Percentiles rank a stretch among this genome's conserved stretches.
Evolutionary conservation across 2,888 invertebrate genomes (phyloP).

Genomic region (Bhutanitis thaidina): DNA sequence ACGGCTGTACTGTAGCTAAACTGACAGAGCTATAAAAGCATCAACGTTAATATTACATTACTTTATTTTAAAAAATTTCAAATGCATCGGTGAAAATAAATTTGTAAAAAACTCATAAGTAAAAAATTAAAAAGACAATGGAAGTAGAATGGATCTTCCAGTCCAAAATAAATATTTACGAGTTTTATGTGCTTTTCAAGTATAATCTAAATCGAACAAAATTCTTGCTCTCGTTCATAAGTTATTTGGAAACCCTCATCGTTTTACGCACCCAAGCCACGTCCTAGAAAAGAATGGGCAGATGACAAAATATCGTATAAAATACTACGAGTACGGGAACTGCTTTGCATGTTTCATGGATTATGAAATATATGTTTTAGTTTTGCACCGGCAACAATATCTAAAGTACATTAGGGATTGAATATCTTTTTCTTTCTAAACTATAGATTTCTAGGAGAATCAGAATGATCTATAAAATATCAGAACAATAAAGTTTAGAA

Average conservation of each 20-base stretch:
- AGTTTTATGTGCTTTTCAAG: conserved; percentile 5
- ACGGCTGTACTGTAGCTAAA: too few relatives aligned
- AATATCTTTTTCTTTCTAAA: conserved; percentile 6
- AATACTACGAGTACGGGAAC: conserved; percentile 49
- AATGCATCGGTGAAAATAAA: too few relatives aligned
- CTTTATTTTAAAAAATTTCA: too few relatives aligned
- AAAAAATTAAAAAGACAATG: too few relatives aligned
- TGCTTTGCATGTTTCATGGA: conserved; percentile 58
- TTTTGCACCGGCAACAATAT: conserved; percentile 20
- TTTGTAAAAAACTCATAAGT: too few relatives aligned
- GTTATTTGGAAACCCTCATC: conserved; percentile 29
- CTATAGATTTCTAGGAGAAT: neutral
- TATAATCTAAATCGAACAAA: conserved; percentile 21
- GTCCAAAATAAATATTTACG: neutral
- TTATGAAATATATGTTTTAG: conserved; percentile 55
- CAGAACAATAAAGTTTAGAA: too few relatives aligned
- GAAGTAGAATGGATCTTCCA: too few relatives aligned
- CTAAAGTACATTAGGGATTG: conserved; percentile 12
- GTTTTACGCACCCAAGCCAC: conserved; percentile 53
- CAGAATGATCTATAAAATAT: neutral
- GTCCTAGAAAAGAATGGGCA: conserved; percentile 48
- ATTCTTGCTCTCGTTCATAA: conserved; percentile 20
- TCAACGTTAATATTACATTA: too few relatives aligned
- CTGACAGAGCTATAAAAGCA: too few relatives aligned
- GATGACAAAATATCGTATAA: conserved; percentile 66